Evolutionary conservation across 1,140 invertebrate genomes (phyloP), one percentile per base, ranked within the genome.

Genomic region (Bombus ignitus): DNA sequence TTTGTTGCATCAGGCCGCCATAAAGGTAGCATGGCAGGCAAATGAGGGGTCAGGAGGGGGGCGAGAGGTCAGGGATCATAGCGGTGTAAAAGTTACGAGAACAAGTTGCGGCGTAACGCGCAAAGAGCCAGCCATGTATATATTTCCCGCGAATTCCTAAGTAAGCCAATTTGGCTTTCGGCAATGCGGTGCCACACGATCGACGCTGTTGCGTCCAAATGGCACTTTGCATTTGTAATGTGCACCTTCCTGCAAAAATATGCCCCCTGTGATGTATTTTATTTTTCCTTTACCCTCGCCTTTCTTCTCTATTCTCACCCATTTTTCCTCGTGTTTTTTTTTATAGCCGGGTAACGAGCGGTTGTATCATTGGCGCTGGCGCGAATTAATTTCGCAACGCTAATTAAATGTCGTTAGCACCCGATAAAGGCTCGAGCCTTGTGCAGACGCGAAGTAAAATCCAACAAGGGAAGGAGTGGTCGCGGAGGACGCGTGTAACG

Each of bases 131-230:
- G 8, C n/a, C 13, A 47, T 74, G 78, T 85, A 81, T 68, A 66
- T 57, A 53, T 85, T 81, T 57, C 22, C 78, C 62, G 57, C 42
- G 78, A 85, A 85, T 81, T 74, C 59, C 76, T 80, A 73, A 85
- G 83, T 78, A 80, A 85, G 77, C 83, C 83, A 85, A 85, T 79
- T 85, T 81, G 78, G 71, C 77, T 81, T 85, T 81, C 84, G 68
- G 83, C 83, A 81, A 35, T 73, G 83, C 83, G 70, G 83, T 81
- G 83, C 71, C 84, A 74, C 78, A 35, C 76, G 84, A 85, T 85
- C 78, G 84, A 68, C 78, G 84, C 77, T 85, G 76, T 85, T 81
- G 77, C 83, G 83, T 74, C 83, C 84, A 85, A 85, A 85, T 85
- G 84, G 78, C 70, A 85, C 76, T 85, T 81, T 74, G 76, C 78